Evolutionary conservation across 2,113 vertebrate species (phyloP), one percentile per base, ranked within the genome.

Genomic region (Pampusana beccarii): DNA sequence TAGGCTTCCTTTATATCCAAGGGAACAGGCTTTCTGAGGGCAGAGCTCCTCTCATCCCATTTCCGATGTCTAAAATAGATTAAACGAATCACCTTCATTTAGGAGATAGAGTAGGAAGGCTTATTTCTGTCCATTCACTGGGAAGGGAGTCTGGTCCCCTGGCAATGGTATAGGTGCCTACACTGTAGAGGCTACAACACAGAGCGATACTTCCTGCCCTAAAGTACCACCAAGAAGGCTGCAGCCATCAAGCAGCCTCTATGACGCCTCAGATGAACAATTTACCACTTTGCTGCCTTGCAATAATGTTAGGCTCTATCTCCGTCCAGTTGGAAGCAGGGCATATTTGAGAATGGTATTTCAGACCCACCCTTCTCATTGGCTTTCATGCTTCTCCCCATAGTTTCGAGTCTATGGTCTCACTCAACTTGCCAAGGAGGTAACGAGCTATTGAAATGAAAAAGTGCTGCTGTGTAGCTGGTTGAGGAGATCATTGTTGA

Each of bases 401-500:
- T 17, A 86, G 61, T 72, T 96, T 73, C 83, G 79, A 65, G 40
- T 79, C 44, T 69, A 67, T 65, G 88, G 61, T 69, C 53, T 84
- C 77, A 64, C 77, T 94, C 90, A 90, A 77, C 70, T 88, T 0
- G 9, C 69, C 91, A 92, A 93, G 92, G 70, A 93, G 86, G 91
- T 93, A 92, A 93, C 4, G 31, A 95, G 87, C 86, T 92, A 75
- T 85, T 92, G 92, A 91, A 96, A 95, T 38, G 40, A 86, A 79
- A 75, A 40, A 81, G 73, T 53, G 70, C 54, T 94, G 83, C 92
- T 91, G 44, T 81, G 83, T 64, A 71, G 69, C 72, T 94, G 86
- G 77, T 94, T 58, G 89, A 89, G 81, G 58, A 95, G 87, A 96
- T 95, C 84, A 77, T 80, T 96, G 96, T 88, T 96, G 93, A 94